Evolutionary conservation across 2,797 vertebrate genomes (phyloP), one percentile per base, ranked within the genome.

Genomic region (Odontamblyopus rebecca): DNA sequence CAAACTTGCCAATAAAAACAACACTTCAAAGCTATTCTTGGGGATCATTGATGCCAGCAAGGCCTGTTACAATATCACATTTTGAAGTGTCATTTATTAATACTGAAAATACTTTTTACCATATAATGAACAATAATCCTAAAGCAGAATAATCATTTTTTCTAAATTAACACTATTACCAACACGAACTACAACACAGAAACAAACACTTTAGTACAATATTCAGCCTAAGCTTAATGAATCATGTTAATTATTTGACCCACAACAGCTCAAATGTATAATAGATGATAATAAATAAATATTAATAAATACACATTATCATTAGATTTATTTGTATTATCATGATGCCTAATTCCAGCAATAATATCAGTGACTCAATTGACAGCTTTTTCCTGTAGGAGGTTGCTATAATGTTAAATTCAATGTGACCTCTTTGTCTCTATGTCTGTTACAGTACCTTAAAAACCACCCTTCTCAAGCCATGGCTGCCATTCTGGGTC

Each of bases 381-480:
- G 12, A 13, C 41, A 12, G 41, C 41, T 44, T 12, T 38, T 38
- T 38, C 7, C 38, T 41, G 9, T 44, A 2, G 13, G 41, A 12
- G 41, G 13, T 48, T 16, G 12, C 44, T 15, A 48, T 48, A 48
- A 48, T 15, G 15, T 48, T 48, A 8, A 15, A 13, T 48, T 48
- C 44, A 15, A 4, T 19, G 15, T 35, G 16, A 83, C 84, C 81
- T 84, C 84, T 80, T 69, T 61, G 32, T 70, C 80, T 70, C 16
- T 84, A 82, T 86, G 82, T 85, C 83, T 82, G 61, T 64, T 69
- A 81, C 80, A 44, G 68, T 81, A 81, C 88, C 90, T 89, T 89
- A 90, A 83, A 89, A 92, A 89, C 90, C 89, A 86, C 88, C 90
- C 88, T 85, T 88, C 88, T 90, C 86, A 71, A 74, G 84, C 84